Evolutionary conservation across 1,140 invertebrate species (phyloP).

Genomic region (Venustaconcha ellipsiformis): DNA sequence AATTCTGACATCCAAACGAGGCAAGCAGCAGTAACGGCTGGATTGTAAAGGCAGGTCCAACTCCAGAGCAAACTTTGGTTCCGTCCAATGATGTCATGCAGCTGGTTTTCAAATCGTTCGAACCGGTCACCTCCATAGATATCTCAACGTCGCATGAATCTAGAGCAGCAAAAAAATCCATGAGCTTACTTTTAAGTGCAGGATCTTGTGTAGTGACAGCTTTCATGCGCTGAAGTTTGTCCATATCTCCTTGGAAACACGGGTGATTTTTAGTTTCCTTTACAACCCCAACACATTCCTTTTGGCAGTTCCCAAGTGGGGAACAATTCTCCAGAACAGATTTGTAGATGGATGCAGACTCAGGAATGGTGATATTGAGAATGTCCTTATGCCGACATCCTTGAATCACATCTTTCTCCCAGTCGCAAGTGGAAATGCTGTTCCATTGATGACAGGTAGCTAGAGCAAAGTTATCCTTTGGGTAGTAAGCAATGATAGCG

Average conservation of each 20-base stretch:
- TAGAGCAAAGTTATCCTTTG: constrained; percentile 2
- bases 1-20: too few species aligned
- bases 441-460: constrained; percentile 25
- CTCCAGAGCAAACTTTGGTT: too few species aligned
- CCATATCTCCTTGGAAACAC: constrained; percentile 7
- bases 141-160: too few species aligned
- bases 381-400: constrained; percentile 9
- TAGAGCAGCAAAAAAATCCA: too few species aligned
- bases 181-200: too few species aligned
- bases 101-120: too few species aligned
- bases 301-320: constrained; percentile 3
- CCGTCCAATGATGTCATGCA: too few species aligned
- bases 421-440: neutral
- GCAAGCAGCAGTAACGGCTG: too few species aligned
- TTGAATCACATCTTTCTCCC: neutral
- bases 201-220: too few species aligned
- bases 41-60: too few species aligned
- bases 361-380: neutral
- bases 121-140: too few species aligned
- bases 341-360: neutral
- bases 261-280: constrained; percentile 4
- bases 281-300: constrained; percentile 12
- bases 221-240: too few species aligned
- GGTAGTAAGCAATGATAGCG: constrained; percentile 45
- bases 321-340: constrained; percentile 18